Evolutionary conservation across 2,888 invertebrate species (phyloP).

Genomic region (Oasisia sp.): DNA sequence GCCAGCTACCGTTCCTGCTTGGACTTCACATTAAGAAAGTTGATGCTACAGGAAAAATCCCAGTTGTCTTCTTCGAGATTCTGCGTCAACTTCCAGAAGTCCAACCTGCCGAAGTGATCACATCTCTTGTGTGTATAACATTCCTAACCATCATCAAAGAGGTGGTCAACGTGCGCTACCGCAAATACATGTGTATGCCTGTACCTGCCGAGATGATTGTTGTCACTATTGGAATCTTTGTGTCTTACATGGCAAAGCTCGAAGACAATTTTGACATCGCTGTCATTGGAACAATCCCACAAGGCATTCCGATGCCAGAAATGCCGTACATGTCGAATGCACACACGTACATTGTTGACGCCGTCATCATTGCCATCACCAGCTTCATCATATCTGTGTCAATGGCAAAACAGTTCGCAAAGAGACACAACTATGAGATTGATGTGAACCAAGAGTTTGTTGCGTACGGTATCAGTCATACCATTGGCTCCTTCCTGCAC

Average conservation of each 20-base stretch:
- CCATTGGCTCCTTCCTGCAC: conserved; percentile 63
- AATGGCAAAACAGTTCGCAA: conserved; percentile 45
- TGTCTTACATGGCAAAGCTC: conserved; percentile 49
- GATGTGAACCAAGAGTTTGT: conserved; percentile 59
- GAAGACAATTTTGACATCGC: conserved; percentile 27
- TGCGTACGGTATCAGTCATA: conserved; percentile 65
- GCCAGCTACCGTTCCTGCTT: conserved; percentile 38
- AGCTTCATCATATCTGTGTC: conserved; percentile 44
- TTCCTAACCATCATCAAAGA: conserved; percentile 70
- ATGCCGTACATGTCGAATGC: conserved; percentile 52
- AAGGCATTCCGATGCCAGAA: conserved; percentile 53
- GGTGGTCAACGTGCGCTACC: conserved; percentile 55
- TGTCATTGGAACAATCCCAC: conserved; percentile 41
- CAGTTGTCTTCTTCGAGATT: background rate
- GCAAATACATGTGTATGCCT: conserved; percentile 76
- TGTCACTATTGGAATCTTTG: conserved; percentile 53
- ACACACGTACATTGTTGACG: conserved; percentile 49
- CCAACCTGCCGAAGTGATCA: conserved; percentile 75
- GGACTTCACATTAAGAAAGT: background rate
- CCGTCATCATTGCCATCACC: conserved; percentile 43
- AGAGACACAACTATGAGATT: conserved; percentile 43
- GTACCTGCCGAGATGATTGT: conserved; percentile 64
- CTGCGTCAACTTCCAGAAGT: conserved; percentile 56
- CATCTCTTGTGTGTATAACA: conserved; percentile 75
- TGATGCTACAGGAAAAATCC: conserved; percentile 2